These are phyloP conservation scores for Flabesymbios commensalis DNA, from an alignment of 2,888 invertebrate species.

Conservation along the genomic window DNA sequence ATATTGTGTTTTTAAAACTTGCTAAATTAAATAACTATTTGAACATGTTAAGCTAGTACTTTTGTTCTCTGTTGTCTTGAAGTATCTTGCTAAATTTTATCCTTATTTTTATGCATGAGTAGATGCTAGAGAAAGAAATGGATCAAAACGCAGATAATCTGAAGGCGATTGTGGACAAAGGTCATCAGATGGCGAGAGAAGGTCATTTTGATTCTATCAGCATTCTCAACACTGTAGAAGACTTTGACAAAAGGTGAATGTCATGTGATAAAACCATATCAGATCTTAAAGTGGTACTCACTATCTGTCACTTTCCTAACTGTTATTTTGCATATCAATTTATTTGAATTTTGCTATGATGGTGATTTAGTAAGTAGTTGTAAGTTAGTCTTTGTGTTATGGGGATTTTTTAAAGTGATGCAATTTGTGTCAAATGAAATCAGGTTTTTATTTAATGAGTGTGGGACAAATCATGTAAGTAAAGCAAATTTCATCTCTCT, in stretches of 20 bases:
- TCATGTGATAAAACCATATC: no score
- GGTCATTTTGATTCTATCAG: slow-evolving; percentile 93
- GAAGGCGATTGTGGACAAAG: slow-evolving; percentile 73
- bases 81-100: no score
- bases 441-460: no score
- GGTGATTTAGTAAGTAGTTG: no score
- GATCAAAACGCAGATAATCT: slow-evolving; percentile 81
- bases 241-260: slow-evolving; percentile 68
- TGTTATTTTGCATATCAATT: no score
- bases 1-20: no score
- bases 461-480: no score
- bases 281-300: neutral
- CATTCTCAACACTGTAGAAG: slow-evolving; percentile 78
- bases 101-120: slow-evolving; percentile 21
- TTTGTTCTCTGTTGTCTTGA: neutral
- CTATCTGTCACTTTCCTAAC: neutral
- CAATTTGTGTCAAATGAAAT: no score
- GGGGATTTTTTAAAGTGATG: no score
- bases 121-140: slow-evolving; percentile 83
- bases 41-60: neutral
- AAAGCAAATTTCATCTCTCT: no score
- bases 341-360: no score
- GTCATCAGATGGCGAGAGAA: slow-evolving; percentile 87
- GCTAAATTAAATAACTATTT: neutral
- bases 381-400: no score